These are phyloP conservation scores for Cyaniris semiargus DNA, from an alignment of 2,888 invertebrate species.

Conservation along the genomic window DNA sequence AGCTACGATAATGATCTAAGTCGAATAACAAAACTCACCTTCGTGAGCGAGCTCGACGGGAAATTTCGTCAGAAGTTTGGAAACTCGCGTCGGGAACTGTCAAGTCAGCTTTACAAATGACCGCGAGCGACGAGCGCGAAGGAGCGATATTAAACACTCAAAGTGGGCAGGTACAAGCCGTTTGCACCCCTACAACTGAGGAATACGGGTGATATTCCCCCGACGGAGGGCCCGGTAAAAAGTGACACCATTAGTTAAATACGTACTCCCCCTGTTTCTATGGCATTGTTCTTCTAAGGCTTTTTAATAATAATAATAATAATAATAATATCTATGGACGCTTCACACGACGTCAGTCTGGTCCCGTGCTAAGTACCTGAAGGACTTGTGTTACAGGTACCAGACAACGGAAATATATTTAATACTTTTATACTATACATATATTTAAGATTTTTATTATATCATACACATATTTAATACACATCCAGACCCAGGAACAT, in stretches of 20 bases:
- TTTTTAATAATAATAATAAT: too few species aligned
- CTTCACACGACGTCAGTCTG: too few species aligned
- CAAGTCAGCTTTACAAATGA: slow-evolving; percentile 65
- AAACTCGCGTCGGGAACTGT: slow-evolving; percentile 48
- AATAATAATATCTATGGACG: too few species aligned
- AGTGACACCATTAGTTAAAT: slow-evolving; percentile 22
- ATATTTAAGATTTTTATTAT: too few species aligned
- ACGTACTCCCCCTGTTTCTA: neutral
- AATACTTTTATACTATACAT: too few species aligned
- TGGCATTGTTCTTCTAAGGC: neutral
- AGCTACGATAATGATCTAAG: slow-evolving; percentile 18
- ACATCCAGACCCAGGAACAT: too few species aligned
- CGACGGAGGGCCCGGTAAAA: neutral
- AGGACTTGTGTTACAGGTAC: too few species aligned
- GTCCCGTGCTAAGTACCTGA: too few species aligned
- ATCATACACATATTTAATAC: too few species aligned
- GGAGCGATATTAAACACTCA: slow-evolving; percentile 55
- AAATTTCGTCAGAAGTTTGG: neutral
- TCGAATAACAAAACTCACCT: slow-evolving; percentile 6
- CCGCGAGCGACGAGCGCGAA: slow-evolving; percentile 62
- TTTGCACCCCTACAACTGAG: neutral
- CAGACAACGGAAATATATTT: too few species aligned
- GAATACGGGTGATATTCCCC: neutral
- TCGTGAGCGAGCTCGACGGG: neutral
- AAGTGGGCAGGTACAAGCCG: neutral